phyloP scores from a whole-genome alignment of 2,888 invertebrate genomes.

The Apantesis nais region DNA sequence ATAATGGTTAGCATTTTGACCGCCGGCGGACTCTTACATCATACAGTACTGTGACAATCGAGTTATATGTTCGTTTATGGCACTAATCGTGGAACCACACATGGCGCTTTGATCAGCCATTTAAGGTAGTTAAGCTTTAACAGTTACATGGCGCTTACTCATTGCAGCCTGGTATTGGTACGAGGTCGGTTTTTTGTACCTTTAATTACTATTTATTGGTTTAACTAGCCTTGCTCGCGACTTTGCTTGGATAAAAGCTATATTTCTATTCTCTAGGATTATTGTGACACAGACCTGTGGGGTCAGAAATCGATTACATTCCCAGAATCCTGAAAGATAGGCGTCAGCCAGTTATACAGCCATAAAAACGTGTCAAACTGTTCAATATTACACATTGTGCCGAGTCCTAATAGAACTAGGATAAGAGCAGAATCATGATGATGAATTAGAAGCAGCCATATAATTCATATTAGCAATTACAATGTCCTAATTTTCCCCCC shows the following conservation, averaged over 20 bases:
- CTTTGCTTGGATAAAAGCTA: background rate
- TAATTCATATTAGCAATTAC: too few relatives aligned
- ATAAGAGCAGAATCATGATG: too few relatives aligned
- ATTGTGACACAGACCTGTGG: too few relatives aligned
- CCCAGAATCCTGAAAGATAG: too few relatives aligned
- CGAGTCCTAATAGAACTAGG: too few relatives aligned
- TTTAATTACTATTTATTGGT: slow-evolving; percentile 1
- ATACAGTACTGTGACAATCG: slow-evolving; percentile 53
- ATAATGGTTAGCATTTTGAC: slow-evolving; percentile 34
- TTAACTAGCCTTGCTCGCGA: background rate
- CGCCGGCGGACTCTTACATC: slow-evolving; percentile 37
- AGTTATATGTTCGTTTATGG: slow-evolving; percentile 53
- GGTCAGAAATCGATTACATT: too few relatives aligned
- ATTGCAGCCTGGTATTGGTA: slow-evolving; percentile 34
- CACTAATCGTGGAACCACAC: slow-evolving; percentile 49
- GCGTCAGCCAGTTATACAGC: too few relatives aligned
- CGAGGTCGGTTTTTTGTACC: background rate
- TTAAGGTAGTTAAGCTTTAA: slow-evolving; percentile 53
- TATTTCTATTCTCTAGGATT: background rate
- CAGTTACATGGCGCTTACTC: slow-evolving; percentile 39
- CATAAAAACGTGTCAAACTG: too few relatives aligned
- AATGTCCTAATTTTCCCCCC: too few relatives aligned
- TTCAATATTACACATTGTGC: too few relatives aligned
- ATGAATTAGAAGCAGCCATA: too few relatives aligned
- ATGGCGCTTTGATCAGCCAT: slow-evolving; percentile 60